These are phyloP conservation scores for Hippasteria phrygiana DNA, from an alignment of 53 echinoderm and acorn worm genomes.

Conservation along the genomic window DNA sequence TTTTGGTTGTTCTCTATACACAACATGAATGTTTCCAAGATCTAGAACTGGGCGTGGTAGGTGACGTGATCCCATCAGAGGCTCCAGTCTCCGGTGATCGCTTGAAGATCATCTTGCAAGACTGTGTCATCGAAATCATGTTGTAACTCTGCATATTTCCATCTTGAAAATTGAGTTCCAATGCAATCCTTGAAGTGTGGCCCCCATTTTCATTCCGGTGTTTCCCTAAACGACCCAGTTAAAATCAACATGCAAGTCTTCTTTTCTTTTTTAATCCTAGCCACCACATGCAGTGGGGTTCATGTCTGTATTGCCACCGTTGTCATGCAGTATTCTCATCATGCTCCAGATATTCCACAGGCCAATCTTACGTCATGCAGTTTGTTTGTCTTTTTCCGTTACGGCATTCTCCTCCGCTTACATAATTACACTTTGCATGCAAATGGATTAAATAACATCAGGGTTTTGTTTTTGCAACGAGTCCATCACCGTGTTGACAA, in stretches of 20 bases:
- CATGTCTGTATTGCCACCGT: background rate
- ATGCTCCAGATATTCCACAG: background rate
- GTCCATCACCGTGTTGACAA: background rate
- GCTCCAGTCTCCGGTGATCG: too few species aligned
- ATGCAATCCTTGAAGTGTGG: too few species aligned
- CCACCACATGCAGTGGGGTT: background rate
- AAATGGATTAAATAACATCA: background rate
- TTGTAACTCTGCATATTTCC: too few species aligned
- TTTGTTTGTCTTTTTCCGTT: background rate
- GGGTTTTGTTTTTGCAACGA: background rate
- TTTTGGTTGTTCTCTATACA: background rate
- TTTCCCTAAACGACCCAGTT: too few species aligned
- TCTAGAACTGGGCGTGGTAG: slow-evolving; percentile 1
- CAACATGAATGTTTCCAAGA: background rate
- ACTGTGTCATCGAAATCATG: too few species aligned
- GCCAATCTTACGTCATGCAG: background rate
- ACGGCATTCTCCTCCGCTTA: background rate
- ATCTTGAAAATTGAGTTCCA: too few species aligned
- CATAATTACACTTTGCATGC: background rate
- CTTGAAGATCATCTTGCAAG: too few species aligned
- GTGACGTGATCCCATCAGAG: background rate
- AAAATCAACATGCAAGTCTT: too few species aligned
- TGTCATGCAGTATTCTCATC: background rate
- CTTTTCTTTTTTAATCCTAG: too few species aligned
- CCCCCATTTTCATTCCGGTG: too few species aligned